Conservation (phyloP, 2,797 vertebrate species). For the Typhlichthys subterraneus region DNA sequence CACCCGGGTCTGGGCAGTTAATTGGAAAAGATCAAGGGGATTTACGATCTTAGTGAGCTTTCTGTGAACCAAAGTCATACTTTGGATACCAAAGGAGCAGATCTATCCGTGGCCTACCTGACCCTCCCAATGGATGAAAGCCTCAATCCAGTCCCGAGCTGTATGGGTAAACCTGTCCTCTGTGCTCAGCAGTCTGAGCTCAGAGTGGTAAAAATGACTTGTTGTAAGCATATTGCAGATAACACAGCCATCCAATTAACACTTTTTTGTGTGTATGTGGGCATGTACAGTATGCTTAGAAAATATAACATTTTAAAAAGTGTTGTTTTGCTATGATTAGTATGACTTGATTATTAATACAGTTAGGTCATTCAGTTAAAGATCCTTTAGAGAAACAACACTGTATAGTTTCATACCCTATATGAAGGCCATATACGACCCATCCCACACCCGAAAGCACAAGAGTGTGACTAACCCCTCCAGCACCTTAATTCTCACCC, state of each 20-base stretch:
- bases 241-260: conserved; percentile 27
- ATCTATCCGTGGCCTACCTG: conserved; percentile 33
- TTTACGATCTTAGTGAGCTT: conserved; percentile 75
- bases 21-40: conserved; percentile 77
- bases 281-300: no score
- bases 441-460: no score
- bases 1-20: conserved; percentile 69
- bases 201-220: conserved; percentile 37
- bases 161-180: conserved; percentile 45
- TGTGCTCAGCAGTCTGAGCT: conserved; percentile 37
- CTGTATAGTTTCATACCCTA: no score
- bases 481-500: no score
- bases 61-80: conserved; percentile 65
- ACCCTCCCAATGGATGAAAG: conserved; percentile 39
- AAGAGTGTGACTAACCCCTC: no score
- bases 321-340: no score
- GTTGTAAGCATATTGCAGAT: conserved; percentile 40
- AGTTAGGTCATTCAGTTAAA: no score
- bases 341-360: no score
- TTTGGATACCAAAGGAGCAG: conserved; percentile 62
- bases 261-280: not conserved
- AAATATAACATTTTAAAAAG: no score
- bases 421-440: no score
- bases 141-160: conserved; percentile 45
- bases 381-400: no score